Percentiles rank a stretch among this genome's conserved stretches.
Evolutionary conservation across 2,113 vertebrate species (phyloP).

Genomic region (Gorsachius goisagi): DNA sequence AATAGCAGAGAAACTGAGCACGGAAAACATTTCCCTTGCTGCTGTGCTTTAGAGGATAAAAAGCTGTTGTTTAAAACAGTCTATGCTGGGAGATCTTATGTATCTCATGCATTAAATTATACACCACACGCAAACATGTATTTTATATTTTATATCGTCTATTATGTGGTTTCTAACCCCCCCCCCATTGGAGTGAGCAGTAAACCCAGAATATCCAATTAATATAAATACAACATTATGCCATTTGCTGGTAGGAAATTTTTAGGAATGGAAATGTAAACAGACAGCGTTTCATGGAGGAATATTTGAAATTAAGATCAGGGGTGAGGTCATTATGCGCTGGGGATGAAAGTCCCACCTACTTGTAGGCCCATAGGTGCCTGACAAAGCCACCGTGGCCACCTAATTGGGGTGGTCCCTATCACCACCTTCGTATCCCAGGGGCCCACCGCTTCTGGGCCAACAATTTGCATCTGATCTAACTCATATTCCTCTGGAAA

Average conservation of each 20-base stretch:
- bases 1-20: constrained; percentile 70
- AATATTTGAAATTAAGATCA: constrained; percentile 15
- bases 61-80: constrained; percentile 74
- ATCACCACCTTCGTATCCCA: neutral
- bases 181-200: neutral
- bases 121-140: constrained; percentile 5
- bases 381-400: neutral
- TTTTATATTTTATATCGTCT: constrained; percentile 34
- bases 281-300: neutral
- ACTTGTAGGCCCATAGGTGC: neutral
- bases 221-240: constrained; percentile 13
- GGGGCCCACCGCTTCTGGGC: neutral
- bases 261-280: constrained; percentile 1
- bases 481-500: neutral
- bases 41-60: constrained; percentile 10
- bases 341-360: neutral
- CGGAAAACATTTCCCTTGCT: constrained; percentile 58
- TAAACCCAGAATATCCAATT: constrained; percentile 55
- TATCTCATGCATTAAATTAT: constrained; percentile 68
- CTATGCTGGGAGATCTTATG: constrained; percentile 51
- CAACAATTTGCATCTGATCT: neutral
- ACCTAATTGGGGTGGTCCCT: neutral
- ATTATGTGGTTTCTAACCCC: neutral
- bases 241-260: neutral
- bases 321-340: neutral